Evolutionary conservation across 2,113 vertebrate genomes (phyloP).

Genomic region (Melospiza georgiana): DNA sequence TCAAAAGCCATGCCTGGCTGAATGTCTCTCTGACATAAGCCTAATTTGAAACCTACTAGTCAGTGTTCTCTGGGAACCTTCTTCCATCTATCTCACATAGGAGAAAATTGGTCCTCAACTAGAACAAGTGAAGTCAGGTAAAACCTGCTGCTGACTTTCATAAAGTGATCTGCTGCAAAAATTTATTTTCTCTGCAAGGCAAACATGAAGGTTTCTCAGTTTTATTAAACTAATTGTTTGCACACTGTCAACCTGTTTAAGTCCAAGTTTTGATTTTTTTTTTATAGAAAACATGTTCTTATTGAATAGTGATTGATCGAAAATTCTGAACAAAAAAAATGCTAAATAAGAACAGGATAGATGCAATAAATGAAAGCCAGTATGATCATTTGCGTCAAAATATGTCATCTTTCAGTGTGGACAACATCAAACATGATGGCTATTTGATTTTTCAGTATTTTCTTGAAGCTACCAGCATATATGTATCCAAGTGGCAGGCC

Average conservation of each 20-base stretch:
- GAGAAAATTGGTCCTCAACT: neutral
- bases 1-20: neutral
- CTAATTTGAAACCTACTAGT: neutral
- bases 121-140: neutral
- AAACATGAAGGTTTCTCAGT: neutral
- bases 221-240: neutral
- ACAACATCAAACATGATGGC: neutral
- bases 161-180: neutral
- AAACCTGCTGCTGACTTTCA: neutral
- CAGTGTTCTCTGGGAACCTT: neutral
- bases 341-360: neutral
- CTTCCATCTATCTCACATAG: neutral
- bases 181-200: neutral
- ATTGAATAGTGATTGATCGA: neutral
- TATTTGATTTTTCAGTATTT: neutral
- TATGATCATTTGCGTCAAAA: neutral
- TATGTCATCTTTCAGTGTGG: neutral
- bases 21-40: neutral
- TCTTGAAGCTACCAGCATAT: neutral
- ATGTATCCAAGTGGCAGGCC: neutral
- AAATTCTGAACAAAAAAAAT: neutral
- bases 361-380: neutral
- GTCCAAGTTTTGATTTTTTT: neutral
- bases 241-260: neutral
- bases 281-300: neutral